Base-by-base conservation (phyloP, 2,113 vertebrate genomes). In the Cyprinodon brontotheroides region DNA sequence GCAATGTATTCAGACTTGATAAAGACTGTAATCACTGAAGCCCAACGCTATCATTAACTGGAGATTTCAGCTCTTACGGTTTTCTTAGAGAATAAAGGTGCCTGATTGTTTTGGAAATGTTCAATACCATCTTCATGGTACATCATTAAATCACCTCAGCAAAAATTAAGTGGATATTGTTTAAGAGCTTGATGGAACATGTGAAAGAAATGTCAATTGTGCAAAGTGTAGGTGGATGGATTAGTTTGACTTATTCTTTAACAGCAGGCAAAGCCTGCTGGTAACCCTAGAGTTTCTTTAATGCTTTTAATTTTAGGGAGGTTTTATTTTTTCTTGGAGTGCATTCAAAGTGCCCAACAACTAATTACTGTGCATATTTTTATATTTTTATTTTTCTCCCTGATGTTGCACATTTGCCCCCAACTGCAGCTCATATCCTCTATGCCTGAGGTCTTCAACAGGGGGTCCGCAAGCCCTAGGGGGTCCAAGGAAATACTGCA, bases 1-100 rank as follows among this genome's bases (percentile, higher is more conserved):
- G 62, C 48, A 82, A 75, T 74, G 43, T n/a, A 76, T 80, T 76
- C 80, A 84, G 69, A 62, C 10, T 62, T 37, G 43, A 77, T 74
- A 68, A 22, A 72, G 69, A 61, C 22, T 72, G 61, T 83, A 81
- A 87, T 88, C 74, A 82, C 53, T 62, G 50, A 22, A 61, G 39
- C 43, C 74, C 65, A 80, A 82, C 76, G 69, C 74, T 68, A 43
- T 86, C 65, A 86, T 87, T 80, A 84, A 75, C 65, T 63, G 53
- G 61, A 70, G 47, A 45, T 62, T 78, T 76, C 47, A 37, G 65
- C 59, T 68, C 61, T 13, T 38, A 39, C 17, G 43, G 1, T 59
- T 47, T 47, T 68, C 65, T 60, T 59, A 10, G 11, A 76, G 72
- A 75, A 80, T 82, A 78, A 76, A 78, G 6, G 1, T 61, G 68